Conservation (phyloP, 2,888 invertebrate species). For the Teleogryllus oceanicus region DNA sequence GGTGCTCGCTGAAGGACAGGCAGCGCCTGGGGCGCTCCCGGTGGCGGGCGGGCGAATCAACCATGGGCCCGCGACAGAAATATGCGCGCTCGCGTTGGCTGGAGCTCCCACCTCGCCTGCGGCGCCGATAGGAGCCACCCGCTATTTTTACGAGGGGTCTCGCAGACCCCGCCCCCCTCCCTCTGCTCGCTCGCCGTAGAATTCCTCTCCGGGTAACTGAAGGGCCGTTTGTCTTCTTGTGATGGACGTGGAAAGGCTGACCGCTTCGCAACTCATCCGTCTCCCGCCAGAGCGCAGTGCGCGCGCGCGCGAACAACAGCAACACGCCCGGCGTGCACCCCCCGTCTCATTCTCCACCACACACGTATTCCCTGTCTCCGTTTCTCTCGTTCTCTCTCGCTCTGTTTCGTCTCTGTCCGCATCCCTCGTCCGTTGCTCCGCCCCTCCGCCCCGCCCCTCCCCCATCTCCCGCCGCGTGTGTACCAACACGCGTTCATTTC, state of each 20-base stretch:
- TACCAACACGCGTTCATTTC: slow-evolving; percentile 12
- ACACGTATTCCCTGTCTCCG: too few relatives aligned
- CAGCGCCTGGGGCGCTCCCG: neutral
- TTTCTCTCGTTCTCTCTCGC: neutral
- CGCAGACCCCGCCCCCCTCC: neutral
- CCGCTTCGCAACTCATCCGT: slow-evolving; percentile 18
- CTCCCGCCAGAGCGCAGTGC: neutral
- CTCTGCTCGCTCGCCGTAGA: neutral
- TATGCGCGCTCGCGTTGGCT: too few relatives aligned
- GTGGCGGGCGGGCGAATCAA: too few relatives aligned
- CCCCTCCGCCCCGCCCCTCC: neutral
- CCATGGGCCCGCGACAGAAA: too few relatives aligned
- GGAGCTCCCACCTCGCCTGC: too few relatives aligned
- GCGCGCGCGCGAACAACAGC: neutral
- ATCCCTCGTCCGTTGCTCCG: neutral
- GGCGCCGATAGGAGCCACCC: neutral
- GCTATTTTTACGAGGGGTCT: neutral
- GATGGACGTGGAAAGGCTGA: neutral
- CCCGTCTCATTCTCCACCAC: too few relatives aligned
- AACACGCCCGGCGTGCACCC: too few relatives aligned
- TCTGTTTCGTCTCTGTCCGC: neutral
- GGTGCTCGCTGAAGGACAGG: neutral
- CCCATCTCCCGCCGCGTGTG: neutral
- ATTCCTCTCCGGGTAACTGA: neutral
- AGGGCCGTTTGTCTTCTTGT: slow-evolving; percentile 18